phyloP scores from a whole-genome alignment of 2,113 vertebrate genomes.

The Nymphicus hollandicus region DNA sequence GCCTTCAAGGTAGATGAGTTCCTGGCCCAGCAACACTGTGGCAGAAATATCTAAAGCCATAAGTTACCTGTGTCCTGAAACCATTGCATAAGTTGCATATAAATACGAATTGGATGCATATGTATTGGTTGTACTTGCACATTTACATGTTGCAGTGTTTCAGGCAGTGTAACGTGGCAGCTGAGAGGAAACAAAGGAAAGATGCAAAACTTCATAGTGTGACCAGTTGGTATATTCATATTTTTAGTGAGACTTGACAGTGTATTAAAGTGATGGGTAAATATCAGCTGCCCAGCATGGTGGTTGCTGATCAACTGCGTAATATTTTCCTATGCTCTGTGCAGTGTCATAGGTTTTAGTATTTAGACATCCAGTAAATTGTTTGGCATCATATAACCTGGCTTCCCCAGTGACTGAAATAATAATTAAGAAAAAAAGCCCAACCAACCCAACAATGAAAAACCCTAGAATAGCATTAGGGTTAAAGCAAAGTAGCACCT shows the following conservation, averaged over 20 bases:
- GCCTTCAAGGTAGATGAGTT: background rate
- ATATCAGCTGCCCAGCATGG: background rate
- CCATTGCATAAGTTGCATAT: background rate
- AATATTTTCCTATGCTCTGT: background rate
- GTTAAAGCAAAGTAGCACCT: constrained; percentile 27
- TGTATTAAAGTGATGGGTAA: background rate
- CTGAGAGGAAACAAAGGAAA: background rate
- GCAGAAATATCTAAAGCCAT: background rate
- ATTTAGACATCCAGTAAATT: background rate
- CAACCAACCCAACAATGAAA: background rate
- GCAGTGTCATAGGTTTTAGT: background rate
- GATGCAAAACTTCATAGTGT: background rate
- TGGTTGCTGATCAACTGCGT: background rate
- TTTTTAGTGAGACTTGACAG: background rate
- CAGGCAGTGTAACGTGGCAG: background rate
- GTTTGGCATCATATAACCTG: background rate
- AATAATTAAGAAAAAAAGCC: background rate
- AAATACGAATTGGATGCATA: background rate
- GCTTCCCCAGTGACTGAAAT: background rate
- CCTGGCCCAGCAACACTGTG: background rate
- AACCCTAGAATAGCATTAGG: background rate
- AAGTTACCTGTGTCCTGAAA: background rate
- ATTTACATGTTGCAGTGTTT: fast-evolving
- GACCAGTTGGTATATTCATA: background rate
- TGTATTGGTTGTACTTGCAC: background rate